Percentiles rank a stretch among this genome's conserved stretches.
Conservation (phyloP, 1,140 invertebrate species). For the Papilio glaucus region DNA sequence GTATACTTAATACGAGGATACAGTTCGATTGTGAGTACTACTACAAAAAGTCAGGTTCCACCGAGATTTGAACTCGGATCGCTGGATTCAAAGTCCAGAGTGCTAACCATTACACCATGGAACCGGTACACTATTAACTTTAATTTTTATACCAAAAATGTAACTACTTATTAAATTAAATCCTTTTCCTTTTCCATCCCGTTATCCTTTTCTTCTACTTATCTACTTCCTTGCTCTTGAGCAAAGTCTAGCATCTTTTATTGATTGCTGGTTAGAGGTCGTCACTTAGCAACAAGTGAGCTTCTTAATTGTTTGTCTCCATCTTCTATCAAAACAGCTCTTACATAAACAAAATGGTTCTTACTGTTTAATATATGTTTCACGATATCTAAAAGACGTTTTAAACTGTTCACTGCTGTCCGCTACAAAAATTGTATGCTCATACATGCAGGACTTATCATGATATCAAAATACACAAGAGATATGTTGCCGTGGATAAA, state of each 20-base stretch:
- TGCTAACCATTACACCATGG: conserved; percentile 83
- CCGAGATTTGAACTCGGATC: conserved; percentile 83
- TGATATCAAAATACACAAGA: conserved; percentile 6
- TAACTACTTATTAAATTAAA: too few relatives aligned
- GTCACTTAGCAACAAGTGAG: too few relatives aligned
- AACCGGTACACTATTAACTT: conserved; percentile 62
- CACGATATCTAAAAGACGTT: conserved; percentile 67
- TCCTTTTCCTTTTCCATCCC: too few relatives aligned
- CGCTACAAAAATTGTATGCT: conserved; percentile 52
- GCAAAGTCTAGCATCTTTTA: too few relatives aligned
- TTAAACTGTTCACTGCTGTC: conserved; percentile 61
- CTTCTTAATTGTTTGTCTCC: background rate
- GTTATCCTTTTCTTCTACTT: too few relatives aligned
- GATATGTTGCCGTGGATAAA: conserved; percentile 12
- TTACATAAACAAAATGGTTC: background rate
- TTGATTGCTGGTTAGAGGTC: too few relatives aligned
- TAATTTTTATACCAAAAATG: too few relatives aligned
- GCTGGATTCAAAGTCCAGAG: conserved; percentile 83
- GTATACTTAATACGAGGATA: too few relatives aligned
- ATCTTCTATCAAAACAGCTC: background rate
- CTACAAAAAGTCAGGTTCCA: conserved; percentile 74
- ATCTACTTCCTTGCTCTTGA: too few relatives aligned
- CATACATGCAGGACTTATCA: conserved; percentile 43
- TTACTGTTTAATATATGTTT: conserved; percentile 40
- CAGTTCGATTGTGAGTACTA: too few relatives aligned